Percentiles rank a stretch among this genome's conserved stretches.
phyloP scores from a whole-genome alignment of 2,888 invertebrate genomes.

The Tromatobia lineatoria region DNA sequence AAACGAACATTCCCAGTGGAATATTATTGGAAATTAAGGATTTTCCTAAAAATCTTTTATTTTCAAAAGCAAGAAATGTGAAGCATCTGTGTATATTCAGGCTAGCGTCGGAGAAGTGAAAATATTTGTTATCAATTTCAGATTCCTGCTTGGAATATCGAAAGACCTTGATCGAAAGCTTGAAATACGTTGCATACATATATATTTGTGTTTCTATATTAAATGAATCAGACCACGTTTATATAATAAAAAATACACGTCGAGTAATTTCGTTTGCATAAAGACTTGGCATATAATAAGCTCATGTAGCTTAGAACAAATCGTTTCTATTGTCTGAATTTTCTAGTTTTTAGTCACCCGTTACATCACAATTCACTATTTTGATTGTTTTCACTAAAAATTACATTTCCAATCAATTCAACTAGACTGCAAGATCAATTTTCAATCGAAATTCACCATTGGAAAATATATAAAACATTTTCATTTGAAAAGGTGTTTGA shows the following conservation, averaged over 20 bases:
- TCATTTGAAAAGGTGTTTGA: too few species aligned
- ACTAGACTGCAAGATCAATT: not conserved
- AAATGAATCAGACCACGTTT: not conserved
- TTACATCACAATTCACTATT: too few species aligned
- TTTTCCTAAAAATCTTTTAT: constrained; percentile 9
- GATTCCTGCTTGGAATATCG: constrained; percentile 10
- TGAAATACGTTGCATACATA: not conserved
- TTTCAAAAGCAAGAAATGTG: not conserved
- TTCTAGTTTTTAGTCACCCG: too few species aligned
- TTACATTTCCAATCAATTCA: not conserved
- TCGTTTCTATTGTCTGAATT: too few species aligned
- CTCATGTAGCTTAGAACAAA: not conserved
- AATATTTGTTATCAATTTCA: constrained; percentile 47
- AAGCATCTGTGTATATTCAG: constrained; percentile 8
- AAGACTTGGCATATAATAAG: not conserved
- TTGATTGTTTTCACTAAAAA: too few species aligned
- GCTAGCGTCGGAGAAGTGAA: constrained; percentile 1
- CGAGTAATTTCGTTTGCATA: not conserved
- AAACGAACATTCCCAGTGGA: constrained; percentile 7
- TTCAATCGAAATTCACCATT: too few species aligned
- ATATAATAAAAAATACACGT: not conserved
- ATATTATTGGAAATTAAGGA: constrained; percentile 44
- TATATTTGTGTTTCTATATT: not conserved
- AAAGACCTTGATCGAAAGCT: not conserved
- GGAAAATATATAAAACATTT: too few species aligned